phyloP scores from a whole-genome alignment of 2,797 vertebrate genomes.

The Pipistrellus kuhlii region DNA sequence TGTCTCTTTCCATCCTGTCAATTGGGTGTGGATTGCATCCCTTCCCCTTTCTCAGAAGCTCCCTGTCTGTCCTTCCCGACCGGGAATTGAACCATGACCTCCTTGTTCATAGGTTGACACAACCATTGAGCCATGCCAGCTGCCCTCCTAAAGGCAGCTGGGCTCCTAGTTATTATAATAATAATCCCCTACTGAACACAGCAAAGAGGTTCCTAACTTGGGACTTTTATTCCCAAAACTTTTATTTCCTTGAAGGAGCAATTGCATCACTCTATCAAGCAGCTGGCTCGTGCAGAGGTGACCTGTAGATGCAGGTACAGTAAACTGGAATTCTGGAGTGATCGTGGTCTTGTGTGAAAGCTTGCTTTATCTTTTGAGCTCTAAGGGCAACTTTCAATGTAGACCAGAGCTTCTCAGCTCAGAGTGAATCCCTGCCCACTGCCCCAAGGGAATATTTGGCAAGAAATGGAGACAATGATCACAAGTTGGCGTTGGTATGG shows the following conservation, averaged over 20 bases:
- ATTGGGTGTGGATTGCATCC: neutral
- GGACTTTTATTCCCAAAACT: neutral
- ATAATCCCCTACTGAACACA: neutral
- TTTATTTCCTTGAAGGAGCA: neutral
- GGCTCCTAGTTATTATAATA: neutral
- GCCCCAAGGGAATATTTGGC: neutral
- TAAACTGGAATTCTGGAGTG: neutral
- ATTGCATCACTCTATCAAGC: neutral
- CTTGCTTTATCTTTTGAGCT: neutral
- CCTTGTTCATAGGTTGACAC: too few species aligned
- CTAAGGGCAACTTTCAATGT: neutral
- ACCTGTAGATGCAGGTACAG: neutral
- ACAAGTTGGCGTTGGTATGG: neutral
- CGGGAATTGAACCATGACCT: too few species aligned
- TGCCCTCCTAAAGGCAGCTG: neutral
- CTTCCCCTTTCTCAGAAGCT: too few species aligned
- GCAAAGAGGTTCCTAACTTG: neutral
- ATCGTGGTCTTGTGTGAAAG: neutral
- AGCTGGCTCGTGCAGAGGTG: neutral
- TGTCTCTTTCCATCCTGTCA: slow-evolving; percentile 61
- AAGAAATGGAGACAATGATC: neutral
- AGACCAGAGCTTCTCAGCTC: neutral
- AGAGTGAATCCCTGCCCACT: neutral
- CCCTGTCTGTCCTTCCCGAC: too few species aligned
- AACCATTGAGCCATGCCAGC: too few species aligned